Base-by-base conservation (phyloP, 2,888 invertebrate genomes). In the Macroteleia sp. region DNA sequence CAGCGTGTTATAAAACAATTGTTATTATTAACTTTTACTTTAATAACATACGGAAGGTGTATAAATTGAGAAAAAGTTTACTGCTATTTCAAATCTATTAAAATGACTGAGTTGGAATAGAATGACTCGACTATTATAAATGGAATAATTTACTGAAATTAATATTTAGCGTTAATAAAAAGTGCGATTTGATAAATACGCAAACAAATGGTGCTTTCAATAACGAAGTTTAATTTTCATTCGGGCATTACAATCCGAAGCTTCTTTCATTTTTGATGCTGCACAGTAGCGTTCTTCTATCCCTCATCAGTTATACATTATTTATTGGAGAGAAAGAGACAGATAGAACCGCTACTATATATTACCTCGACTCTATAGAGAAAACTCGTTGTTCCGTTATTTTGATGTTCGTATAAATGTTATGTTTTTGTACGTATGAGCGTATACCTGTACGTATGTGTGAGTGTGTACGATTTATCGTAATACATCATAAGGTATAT, bases 371-470 rank as follows among this genome's bases (percentile, higher is more conserved):
- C 46, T 59, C 54, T 39, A 67, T 48, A 61, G 66, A 75, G 74
- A 75, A 75, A 75, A 75, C 61, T 67, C 67, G 56, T 54, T 69
- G 67, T 75, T 67, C 75, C 75, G 75, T 75, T 75, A 75, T 75
- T 75, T 75, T 61, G 61, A 67, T 62, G 56, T 59, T 69, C 62
- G n/a, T 75, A 61, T 69, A 62, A 62, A 67, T 61, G 66, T 56
- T 69, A 46, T 62, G 56, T 56, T 54, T 69, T 39, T 48, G 46
- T 14, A 17, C 17, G 64, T 30, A 46, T 48, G 41, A 8, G 36
- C 6, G 22, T 36, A 10, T 19, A 10, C 14, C 10, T 32, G 19
- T 8, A 16, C 16, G 3, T n/a, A n/a, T 25, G n/a, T 19, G 34
- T 57, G 2, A 9, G 44, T 30, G 17, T 41, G 10, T 19, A 42